A percentile compares a stretch with the other conserved stretches of the same genome.
Evolutionary conservation across 2,113 vertebrate genomes (phyloP).

Genomic region (Theristicus caerulescens): DNA sequence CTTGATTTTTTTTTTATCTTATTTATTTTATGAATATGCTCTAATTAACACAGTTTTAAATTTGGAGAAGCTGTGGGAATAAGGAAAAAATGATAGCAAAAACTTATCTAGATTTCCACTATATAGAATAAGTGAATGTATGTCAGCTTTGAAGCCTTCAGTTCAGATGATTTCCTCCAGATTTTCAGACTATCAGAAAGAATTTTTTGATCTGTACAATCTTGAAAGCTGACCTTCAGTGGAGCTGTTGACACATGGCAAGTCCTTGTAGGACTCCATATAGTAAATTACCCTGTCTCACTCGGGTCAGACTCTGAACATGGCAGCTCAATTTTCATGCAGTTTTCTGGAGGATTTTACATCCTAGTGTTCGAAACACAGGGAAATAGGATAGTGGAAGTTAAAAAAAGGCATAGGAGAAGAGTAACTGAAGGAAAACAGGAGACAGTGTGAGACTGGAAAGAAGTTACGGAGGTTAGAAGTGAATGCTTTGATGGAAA

Average conservation of each 20-base stretch:
- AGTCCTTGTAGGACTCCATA: neutral
- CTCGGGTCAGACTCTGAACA: neutral
- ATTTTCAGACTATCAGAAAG: neutral
- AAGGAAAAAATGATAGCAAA: neutral
- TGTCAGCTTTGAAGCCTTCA: neutral
- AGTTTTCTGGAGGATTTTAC: neutral
- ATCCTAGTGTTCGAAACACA: neutral
- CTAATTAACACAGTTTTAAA: neutral
- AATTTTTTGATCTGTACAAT: neutral
- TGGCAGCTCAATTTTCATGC: neutral
- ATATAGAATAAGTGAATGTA: neutral
- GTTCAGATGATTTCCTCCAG: neutral
- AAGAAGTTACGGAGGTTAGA: neutral
- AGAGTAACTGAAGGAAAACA: neutral
- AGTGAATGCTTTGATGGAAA: neutral
- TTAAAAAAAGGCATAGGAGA: neutral
- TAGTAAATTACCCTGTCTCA: neutral
- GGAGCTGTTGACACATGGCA: neutral
- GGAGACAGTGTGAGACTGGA: neutral
- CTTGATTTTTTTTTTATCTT: neutral
- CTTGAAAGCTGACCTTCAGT: neutral
- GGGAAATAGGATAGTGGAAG: neutral
- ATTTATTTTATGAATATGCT: neutral
- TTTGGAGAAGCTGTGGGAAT: neutral
- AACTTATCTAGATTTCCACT: fast-evolving